phyloP scores from a whole-genome alignment of 2,888 invertebrate species.

The Aromia moschata region DNA sequence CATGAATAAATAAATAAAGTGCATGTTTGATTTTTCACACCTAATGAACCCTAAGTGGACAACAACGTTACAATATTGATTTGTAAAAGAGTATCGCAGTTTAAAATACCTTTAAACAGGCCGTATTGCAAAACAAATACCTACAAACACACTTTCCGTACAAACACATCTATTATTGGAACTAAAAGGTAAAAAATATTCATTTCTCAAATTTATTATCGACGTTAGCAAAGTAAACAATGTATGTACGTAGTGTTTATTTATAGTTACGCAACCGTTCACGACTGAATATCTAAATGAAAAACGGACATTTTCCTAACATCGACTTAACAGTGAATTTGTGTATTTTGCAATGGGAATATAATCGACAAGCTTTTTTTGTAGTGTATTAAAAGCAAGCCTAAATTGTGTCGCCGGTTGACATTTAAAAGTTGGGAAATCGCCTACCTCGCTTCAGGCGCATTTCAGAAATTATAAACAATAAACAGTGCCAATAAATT shows the following conservation, averaged over 20 bases:
- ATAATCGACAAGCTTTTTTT: background rate
- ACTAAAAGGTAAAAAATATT: no score
- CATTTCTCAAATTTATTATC: no score
- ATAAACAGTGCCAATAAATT: background rate
- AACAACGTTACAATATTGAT: no score
- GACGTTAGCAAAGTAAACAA: background rate
- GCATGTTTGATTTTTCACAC: no score
- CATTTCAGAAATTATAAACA: background rate
- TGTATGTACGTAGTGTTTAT: background rate
- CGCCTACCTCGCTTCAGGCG: background rate
- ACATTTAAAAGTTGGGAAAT: conserved; percentile 2
- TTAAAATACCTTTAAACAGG: no score
- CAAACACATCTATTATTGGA: no score
- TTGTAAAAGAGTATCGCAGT: no score
- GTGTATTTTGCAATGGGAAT: background rate
- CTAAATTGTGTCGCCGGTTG: background rate
- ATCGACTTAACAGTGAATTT: background rate
- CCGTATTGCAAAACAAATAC: no score
- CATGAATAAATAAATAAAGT: no score
- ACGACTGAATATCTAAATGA: background rate
- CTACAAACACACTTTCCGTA: no score
- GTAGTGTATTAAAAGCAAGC: background rate
- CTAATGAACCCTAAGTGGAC: no score
- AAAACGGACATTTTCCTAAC: background rate
- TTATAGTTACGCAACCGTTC: background rate